These are phyloP conservation scores for Cryptus armator DNA, from an alignment of 2,888 invertebrate species.

Conservation along the genomic window DNA sequence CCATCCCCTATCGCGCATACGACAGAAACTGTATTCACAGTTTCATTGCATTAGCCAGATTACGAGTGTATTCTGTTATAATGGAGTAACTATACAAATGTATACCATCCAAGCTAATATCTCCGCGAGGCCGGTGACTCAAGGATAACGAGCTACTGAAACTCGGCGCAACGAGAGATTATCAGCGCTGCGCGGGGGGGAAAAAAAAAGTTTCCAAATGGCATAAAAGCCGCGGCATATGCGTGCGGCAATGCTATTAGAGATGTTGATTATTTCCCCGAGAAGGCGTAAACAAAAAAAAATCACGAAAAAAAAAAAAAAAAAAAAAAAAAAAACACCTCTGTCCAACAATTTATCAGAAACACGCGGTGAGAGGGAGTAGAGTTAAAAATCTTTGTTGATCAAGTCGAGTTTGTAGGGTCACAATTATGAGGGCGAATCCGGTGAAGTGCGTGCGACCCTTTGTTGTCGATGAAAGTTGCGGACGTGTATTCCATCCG, in stretches of 20 bases:
- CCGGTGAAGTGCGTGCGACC: constrained; percentile 7
- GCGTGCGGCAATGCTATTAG: constrained; percentile 33
- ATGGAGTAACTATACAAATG: constrained; percentile 49
- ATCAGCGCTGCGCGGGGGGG: constrained; percentile 27
- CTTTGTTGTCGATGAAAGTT: constrained; percentile 17
- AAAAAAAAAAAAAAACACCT: neutral
- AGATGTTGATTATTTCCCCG: constrained; percentile 21
- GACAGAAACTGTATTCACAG: constrained; percentile 44
- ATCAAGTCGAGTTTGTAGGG: constrained; percentile 29
- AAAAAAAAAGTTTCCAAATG: constrained; percentile 32
- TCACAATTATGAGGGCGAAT: constrained; percentile 18
- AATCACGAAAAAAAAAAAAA: neutral
- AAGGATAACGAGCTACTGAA: constrained; percentile 57
- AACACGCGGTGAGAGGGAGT: constrained; percentile 14
- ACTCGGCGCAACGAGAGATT: constrained; percentile 47
- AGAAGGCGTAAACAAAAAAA: neutral
- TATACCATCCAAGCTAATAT: constrained; percentile 39
- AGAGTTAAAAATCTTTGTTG: neutral
- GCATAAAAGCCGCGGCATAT: neutral
- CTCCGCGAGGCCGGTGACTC: constrained; percentile 7
- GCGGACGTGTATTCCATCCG: constrained; percentile 18
- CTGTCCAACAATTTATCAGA: neutral
- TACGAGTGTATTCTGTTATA: constrained; percentile 53
- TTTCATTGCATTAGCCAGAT: constrained; percentile 64
- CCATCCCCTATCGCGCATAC: neutral